Evolutionary conservation across 1,140 invertebrate genomes (phyloP).

Genomic region (Cydia amplana): DNA sequence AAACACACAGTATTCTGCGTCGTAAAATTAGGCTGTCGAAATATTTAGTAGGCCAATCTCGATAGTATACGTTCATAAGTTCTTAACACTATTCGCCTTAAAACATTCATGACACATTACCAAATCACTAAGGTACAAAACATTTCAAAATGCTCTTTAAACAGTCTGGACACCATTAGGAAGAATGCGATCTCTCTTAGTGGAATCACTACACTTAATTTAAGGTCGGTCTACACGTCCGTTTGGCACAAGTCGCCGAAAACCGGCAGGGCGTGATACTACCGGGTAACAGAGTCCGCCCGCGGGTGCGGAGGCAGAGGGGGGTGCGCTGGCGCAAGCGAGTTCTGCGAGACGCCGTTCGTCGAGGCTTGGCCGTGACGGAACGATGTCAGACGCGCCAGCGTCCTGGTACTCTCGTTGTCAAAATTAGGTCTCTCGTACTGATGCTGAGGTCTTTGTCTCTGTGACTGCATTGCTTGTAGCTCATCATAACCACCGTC

Average conservation of each 20-base stretch:
- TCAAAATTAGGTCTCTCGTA: constrained; percentile 75
- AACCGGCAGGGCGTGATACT: constrained; percentile 76
- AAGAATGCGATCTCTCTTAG: constrained; percentile 63
- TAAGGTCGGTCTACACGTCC: constrained; percentile 67
- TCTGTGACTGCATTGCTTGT: constrained; percentile 66
- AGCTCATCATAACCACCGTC: constrained; percentile 71
- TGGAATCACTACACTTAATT: constrained; percentile 61
- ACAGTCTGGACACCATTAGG: constrained; percentile 43
- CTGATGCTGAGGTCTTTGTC: constrained; percentile 68
- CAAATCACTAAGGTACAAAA: constrained; percentile 34
- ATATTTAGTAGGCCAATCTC: constrained; percentile 23
- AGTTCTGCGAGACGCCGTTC: constrained; percentile 49
- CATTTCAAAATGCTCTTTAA: constrained; percentile 43
- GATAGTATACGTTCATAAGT: constrained; percentile 11
- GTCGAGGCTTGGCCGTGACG: constrained; percentile 59
- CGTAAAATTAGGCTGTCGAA: constrained; percentile 13
- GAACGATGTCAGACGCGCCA: constrained; percentile 69
- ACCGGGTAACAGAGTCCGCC: constrained; percentile 71
- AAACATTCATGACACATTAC: constrained; percentile 34
- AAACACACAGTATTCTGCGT: constrained; percentile 9
- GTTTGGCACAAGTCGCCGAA: constrained; percentile 79
- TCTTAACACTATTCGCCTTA: constrained; percentile 35
- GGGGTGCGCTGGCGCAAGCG: constrained; percentile 56
- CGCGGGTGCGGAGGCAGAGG: constrained; percentile 65
- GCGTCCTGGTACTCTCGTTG: constrained; percentile 60